Evolutionary conservation across 2,888 invertebrate genomes (phyloP).

Genomic region (Phrixothrix hirtus): DNA sequence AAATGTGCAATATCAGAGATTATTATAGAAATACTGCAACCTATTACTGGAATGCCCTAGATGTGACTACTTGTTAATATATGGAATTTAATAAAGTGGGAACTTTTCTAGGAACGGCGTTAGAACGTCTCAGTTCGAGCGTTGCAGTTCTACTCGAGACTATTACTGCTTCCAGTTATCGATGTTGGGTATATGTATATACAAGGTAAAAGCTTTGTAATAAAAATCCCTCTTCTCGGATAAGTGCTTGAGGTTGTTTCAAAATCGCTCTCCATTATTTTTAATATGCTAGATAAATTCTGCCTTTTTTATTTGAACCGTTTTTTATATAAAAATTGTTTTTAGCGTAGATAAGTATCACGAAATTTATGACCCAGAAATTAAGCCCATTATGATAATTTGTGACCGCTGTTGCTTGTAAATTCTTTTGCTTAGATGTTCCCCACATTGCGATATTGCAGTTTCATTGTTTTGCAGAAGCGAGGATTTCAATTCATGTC

Average conservation of each 20-base stretch:
- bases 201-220: slow-evolving; percentile 1
- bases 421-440: neutral
- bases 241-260: neutral
- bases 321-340: no score
- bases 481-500: slow-evolving; percentile 18
- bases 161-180: slow-evolving; percentile 17
- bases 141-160: slow-evolving; percentile 11
- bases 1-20: no score
- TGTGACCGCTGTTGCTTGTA: no score
- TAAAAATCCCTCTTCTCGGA: slow-evolving; percentile 1
- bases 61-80: no score
- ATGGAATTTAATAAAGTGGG: slow-evolving; percentile 19
- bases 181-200: neutral
- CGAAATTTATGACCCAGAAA: no score
- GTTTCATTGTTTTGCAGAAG: slow-evolving; percentile 20
- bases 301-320: no score
- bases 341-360: no score
- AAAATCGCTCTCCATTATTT: neutral
- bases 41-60: no score
- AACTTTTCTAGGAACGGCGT: slow-evolving; percentile 15
- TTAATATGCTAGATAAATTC: neutral
- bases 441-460: slow-evolving; percentile 17
- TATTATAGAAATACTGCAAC: no score
- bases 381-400: no score
- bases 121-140: slow-evolving; percentile 12